phyloP scores from a whole-genome alignment of 2,888 invertebrate species.

The Erebia aethiops region DNA sequence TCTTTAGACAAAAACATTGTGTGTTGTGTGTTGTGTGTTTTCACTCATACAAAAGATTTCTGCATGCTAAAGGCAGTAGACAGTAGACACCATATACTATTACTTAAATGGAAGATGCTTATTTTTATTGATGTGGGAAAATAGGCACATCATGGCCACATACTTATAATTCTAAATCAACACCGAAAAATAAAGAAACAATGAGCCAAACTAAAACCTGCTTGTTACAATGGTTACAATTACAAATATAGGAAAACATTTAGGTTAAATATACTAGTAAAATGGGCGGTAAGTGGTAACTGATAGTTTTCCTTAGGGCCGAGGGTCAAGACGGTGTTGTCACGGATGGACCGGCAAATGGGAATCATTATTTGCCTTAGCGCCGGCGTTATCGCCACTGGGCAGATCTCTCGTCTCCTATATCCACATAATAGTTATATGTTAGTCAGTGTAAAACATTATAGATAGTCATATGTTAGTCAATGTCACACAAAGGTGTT shows the following conservation, averaged over 20 bases:
- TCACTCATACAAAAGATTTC: too few relatives aligned
- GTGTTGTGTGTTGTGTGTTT: too few relatives aligned
- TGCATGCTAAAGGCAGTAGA: too few relatives aligned
- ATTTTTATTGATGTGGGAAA: too few relatives aligned
- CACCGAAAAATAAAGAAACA: too few relatives aligned
- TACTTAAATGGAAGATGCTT: too few relatives aligned
- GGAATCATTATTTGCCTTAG: slow-evolving; percentile 56
- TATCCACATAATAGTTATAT: slow-evolving; percentile 45
- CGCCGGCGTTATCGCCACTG: slow-evolving; percentile 58
- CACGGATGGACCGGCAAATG: slow-evolving; percentile 62
- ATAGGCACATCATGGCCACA: too few relatives aligned
- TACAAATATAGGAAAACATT: not conserved
- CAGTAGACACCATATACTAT: too few relatives aligned
- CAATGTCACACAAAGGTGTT: slow-evolving; percentile 33
- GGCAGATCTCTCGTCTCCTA: slow-evolving; percentile 53
- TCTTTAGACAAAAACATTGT: too few relatives aligned
- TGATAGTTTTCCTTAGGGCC: not conserved
- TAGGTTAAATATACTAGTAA: not conserved
- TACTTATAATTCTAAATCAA: too few relatives aligned
- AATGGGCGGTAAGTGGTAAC: not conserved
- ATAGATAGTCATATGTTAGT: slow-evolving; percentile 28
- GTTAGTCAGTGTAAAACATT: slow-evolving; percentile 39
- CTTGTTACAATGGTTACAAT: too few relatives aligned
- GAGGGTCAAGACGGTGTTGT: slow-evolving; percentile 40
- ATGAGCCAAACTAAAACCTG: too few relatives aligned